Percentiles rank a stretch among this genome's conserved stretches.
These are phyloP conservation scores for Actenoides lindsayi DNA, from an alignment of 2,113 vertebrate genomes.

Conservation along the genomic window DNA sequence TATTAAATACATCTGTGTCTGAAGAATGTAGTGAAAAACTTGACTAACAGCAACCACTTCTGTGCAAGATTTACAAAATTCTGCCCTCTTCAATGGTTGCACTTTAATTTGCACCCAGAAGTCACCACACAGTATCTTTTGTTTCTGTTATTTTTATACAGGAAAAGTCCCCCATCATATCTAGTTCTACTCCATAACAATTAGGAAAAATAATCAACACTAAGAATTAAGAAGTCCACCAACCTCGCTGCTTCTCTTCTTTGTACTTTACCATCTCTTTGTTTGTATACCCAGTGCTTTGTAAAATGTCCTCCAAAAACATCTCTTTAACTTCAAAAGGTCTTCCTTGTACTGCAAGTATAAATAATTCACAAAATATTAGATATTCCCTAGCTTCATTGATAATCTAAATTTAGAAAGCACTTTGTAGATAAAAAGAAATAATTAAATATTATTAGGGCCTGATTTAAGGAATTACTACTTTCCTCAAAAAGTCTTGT, in stretches of 20 bases:
- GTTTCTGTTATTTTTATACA: neutral
- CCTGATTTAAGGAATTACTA: neutral
- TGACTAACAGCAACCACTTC: neutral
- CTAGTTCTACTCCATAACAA: neutral
- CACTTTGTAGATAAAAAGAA: neutral
- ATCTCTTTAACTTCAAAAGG: conserved; percentile 92
- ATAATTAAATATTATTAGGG: neutral
- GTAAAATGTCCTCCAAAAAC: conserved; percentile 93
- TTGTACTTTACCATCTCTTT: conserved; percentile 86
- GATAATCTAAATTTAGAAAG: neutral
- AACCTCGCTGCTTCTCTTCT: conserved; percentile 88
- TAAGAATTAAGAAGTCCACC: neutral
- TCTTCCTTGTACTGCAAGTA: conserved; percentile 85
- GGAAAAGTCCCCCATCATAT: neutral
- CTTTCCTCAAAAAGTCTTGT: neutral
- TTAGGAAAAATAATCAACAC: neutral
- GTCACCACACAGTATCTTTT: neutral
- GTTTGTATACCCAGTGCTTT: conserved; percentile 85
- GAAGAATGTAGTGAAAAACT: neutral
- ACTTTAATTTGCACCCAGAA: neutral
- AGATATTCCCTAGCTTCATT: neutral
- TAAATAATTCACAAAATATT: neutral
- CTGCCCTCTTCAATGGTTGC: neutral
- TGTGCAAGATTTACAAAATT: neutral
- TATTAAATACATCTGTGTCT: neutral